Percentiles rank a stretch among this genome's conserved stretches.
Conservation (phyloP, 2,113 vertebrate species). For the Pandion haliaetus region DNA sequence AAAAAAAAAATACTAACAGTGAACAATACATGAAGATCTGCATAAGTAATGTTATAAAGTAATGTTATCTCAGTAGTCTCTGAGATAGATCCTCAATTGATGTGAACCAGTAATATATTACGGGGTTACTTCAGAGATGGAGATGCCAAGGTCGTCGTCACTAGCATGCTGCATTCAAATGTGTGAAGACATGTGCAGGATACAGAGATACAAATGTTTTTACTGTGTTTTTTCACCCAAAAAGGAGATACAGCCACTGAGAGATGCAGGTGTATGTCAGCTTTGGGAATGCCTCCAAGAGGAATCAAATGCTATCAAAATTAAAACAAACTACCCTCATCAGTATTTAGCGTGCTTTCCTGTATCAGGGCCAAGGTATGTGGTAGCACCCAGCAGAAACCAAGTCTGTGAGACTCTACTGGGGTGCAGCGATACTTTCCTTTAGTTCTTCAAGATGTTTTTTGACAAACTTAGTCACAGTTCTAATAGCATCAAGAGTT, state of each 20-base stretch:
- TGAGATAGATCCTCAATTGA: background rate
- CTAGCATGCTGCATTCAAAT: background rate
- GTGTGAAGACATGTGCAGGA: background rate
- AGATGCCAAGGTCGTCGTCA: background rate
- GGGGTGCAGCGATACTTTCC: background rate
- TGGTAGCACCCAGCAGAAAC: background rate
- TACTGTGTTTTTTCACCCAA: background rate
- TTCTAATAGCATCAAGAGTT: background rate
- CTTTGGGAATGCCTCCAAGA: slow-evolving; percentile 44
- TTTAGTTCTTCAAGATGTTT: background rate
- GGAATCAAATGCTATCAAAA: slow-evolving; percentile 32
- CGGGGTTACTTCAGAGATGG: background rate
- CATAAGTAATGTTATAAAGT: slow-evolving; percentile 49
- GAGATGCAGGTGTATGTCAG: slow-evolving; percentile 49
- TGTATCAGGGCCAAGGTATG: slow-evolving; percentile 4
- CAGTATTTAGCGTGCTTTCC: slow-evolving; percentile 14
- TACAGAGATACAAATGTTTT: background rate
- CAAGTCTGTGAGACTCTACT: background rate
- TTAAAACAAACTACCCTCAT: slow-evolving; percentile 28
- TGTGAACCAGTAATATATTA: background rate
- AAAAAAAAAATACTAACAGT: background rate
- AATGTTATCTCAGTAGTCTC: slow-evolving; percentile 41
- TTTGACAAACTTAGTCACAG: background rate
- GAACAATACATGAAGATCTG: slow-evolving; percentile 38
- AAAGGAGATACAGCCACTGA: background rate